Evolutionary conservation across 2,797 vertebrate genomes (phyloP).

Genomic region (Poeciliopsis presidionis): DNA sequence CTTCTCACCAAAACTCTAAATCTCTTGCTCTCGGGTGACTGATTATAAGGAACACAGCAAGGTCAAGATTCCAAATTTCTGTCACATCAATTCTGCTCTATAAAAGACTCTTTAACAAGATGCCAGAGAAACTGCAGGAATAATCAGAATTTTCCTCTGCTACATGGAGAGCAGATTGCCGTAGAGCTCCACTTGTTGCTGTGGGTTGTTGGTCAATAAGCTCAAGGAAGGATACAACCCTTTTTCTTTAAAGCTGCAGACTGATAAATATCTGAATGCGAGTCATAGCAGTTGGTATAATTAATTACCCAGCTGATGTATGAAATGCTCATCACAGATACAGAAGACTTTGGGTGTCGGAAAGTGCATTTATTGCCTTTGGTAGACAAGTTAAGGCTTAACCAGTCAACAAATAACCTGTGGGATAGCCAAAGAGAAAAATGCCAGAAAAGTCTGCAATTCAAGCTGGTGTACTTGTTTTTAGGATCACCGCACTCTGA

Average conservation of each 20-base stretch:
- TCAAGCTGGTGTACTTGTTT: neutral
- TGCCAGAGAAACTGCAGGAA: neutral
- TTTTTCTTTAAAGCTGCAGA: neutral
- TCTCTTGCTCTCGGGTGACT: neutral
- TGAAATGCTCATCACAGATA: neutral
- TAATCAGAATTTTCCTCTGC: neutral
- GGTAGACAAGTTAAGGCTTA: neutral
- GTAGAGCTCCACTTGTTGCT: neutral
- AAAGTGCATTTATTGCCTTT: neutral
- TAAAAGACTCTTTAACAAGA: neutral
- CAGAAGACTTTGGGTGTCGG: neutral
- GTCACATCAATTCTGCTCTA: neutral
- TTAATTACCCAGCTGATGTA: neutral
- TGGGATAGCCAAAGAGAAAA: neutral
- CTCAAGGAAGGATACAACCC: neutral
- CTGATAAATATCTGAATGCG: neutral
- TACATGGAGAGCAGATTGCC: neutral
- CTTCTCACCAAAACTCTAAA: neutral
- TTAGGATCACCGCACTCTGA: neutral
- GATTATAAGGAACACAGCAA: neutral
- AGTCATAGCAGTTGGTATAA: neutral
- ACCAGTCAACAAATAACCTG: neutral
- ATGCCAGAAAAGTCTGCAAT: neutral
- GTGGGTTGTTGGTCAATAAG: neutral
- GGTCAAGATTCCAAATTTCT: neutral